phyloP scores from a whole-genome alignment of 2,888 invertebrate species.

The Calameuta idolon region DNA sequence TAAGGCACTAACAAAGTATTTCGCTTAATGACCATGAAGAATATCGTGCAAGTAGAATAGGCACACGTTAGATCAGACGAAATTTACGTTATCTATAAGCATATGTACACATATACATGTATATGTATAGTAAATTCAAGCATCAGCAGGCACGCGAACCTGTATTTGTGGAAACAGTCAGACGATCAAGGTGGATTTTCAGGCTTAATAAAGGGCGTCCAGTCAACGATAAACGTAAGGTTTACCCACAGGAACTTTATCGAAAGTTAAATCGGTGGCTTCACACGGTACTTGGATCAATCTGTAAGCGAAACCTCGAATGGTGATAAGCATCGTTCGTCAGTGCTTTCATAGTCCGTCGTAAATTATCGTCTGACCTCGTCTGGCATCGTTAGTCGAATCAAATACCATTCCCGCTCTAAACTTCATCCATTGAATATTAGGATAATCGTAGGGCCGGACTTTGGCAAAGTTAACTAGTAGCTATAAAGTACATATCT shows the following conservation, averaged over 20 bases:
- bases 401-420: neutral
- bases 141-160: slow-evolving; percentile 14
- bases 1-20: no score
- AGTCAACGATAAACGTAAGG: slow-evolving; percentile 1
- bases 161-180: slow-evolving; percentile 4
- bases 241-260: neutral
- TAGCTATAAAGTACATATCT: neutral
- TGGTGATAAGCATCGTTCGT: neutral
- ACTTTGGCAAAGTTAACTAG: neutral
- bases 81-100: neutral
- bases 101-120: slow-evolving; percentile 1
- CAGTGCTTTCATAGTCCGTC: neutral
- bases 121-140: slow-evolving; percentile 12
- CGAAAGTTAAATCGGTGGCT: neutral
- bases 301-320: neutral
- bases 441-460: neutral
- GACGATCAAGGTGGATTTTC: neutral
- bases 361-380: neutral
- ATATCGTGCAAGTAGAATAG: neutral
- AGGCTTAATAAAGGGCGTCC: neutral
- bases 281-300: neutral
- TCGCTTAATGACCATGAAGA: neutral
- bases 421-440: neutral
- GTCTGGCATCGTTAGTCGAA: neutral
- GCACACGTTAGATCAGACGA: neutral